Base-by-base conservation (phyloP, 2,797 vertebrate species). In the Martes flavigula region DNA sequence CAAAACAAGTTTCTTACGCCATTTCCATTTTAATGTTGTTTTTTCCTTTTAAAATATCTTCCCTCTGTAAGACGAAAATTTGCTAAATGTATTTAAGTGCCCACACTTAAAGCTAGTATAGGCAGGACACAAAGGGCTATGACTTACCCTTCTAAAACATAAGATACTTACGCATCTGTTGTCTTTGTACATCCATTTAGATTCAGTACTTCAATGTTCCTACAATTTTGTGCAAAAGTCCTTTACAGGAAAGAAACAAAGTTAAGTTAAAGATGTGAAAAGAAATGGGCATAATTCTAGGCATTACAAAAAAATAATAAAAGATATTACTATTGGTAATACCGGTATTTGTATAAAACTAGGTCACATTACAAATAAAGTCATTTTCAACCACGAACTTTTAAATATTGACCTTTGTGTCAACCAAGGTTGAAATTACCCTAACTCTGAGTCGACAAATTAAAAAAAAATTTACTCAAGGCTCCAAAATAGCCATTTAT, bases 171-270 rank as follows among this genome's bases (percentile, higher is more conserved):
- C 99, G 99, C 99, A 75, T 99, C 99, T 58, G 99, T 99, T 97
- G 99, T 99, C 99, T 99, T 99, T 97, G 99, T 99, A 96, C 99
- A 99, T 92, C 99, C 99, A 0, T 99, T 99, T 64, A 99, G 98
- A 98, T 99, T 99, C 91, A 99, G 98, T 30, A 99, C 99, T 98
- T 99, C 99, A 21, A 99, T 99, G 96, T 99, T 99, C 81, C 99
- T 99, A 99, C 99, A 99, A 99, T 99, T 99, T 98, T 99, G 99
- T 70, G 99, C 99, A 99, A 99, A 99, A 0, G 99, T 99, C 99
- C 99, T 99, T 87, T 5, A 91, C 9, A 0, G 48, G 83, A 97
- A 85, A 85, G 96, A 94, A 97, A 95, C 48, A 96, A 91, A 97
- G 32, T 4, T 18, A 46, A 32, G 32, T 4, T 18, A 46, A 32